phyloP scores from a whole-genome alignment of 2,113 vertebrate species.

The Hydropotes inermis region DNA sequence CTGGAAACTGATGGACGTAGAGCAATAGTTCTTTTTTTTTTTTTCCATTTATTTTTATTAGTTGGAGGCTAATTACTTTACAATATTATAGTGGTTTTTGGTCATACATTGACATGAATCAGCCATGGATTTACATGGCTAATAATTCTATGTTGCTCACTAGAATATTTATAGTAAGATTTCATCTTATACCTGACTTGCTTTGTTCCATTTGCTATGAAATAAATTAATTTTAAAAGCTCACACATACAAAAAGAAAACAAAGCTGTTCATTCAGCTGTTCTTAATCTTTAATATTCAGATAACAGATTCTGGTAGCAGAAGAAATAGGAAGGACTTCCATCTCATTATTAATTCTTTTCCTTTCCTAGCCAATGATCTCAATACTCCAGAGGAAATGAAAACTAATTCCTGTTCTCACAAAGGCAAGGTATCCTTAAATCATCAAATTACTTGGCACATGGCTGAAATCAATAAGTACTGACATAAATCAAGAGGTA shows the following conservation, averaged over 20 bases:
- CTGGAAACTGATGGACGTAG: background rate
- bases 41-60: too few species aligned
- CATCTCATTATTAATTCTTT: background rate
- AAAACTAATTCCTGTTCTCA: background rate
- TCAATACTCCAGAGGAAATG: background rate
- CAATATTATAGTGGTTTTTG: too few species aligned
- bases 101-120: too few species aligned
- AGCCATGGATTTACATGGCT: too few species aligned
- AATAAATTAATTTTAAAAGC: background rate
- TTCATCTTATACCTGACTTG: background rate
- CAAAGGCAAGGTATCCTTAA: background rate
- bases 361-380: background rate
- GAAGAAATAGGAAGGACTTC: background rate
- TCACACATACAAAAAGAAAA: background rate
- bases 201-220: background rate
- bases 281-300: background rate
- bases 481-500: background rate
- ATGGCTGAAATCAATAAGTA: conserved; percentile 4
- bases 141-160: background rate
- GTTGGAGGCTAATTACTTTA: too few species aligned
- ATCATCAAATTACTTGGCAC: background rate
- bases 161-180: background rate
- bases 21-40: background rate
- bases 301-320: background rate
- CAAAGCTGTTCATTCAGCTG: background rate